Percentiles rank a stretch among this genome's conserved stretches.
Evolutionary conservation across 2,888 invertebrate genomes (phyloP).

Genomic region (Piscicola geometra): DNA sequence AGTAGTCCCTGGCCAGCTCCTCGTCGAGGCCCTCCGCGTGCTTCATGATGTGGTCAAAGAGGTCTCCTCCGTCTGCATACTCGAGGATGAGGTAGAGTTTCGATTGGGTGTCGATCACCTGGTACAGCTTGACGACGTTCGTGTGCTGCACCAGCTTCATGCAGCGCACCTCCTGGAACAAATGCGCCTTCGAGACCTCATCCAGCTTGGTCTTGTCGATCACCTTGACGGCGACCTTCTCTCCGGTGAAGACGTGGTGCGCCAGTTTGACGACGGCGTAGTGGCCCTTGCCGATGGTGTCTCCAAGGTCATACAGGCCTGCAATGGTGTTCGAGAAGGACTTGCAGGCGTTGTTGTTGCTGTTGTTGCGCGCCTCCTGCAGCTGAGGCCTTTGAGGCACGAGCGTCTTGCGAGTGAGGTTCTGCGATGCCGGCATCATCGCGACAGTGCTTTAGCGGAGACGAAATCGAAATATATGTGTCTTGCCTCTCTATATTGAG

Average conservation of each 20-base stretch:
- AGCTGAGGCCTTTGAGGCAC: not conserved
- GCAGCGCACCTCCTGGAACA: conserved; percentile 74
- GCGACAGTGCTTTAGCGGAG: conserved; percentile 1
- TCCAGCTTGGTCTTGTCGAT: conserved; percentile 98
- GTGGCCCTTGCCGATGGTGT: conserved; percentile 94
- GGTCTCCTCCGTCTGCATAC: conserved; percentile 93
- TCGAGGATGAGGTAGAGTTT: conserved; percentile 85
- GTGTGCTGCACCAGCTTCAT: conserved; percentile 99
- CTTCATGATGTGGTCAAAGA: conserved; percentile 96
- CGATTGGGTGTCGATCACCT: conserved; percentile 98
- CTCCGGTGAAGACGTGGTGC: conserved; percentile 95
- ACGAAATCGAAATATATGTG: not conserved
- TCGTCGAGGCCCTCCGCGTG: conserved; percentile 74
- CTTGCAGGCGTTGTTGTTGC: conserved; percentile 3
- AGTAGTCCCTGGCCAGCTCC: conserved; percentile 70
- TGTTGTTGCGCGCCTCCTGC: not conserved
- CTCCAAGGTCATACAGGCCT: conserved; percentile 92
- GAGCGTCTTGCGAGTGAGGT: not conserved
- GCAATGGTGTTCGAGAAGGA: conserved; percentile 49
- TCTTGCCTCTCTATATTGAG: not conserved
- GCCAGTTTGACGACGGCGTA: conserved; percentile 98
- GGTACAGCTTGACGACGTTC: conserved; percentile 93
- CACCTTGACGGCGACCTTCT: conserved; percentile 92
- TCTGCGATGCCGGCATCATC: not conserved
- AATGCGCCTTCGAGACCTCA: conserved; percentile 87